Conservation (phyloP, 1,140 invertebrate species). For the Hydropsyche tenuis region DNA sequence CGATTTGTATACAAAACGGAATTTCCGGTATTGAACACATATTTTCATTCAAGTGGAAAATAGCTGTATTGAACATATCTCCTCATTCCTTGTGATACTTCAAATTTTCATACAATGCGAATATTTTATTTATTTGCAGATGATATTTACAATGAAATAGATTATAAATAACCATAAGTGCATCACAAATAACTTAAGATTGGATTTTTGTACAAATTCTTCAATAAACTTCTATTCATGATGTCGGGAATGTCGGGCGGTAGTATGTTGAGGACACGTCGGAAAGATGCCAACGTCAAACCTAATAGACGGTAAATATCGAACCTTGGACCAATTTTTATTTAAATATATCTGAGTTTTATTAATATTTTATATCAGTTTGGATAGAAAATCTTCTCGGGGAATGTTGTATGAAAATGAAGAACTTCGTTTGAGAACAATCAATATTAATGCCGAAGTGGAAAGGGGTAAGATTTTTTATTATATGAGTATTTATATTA, state of each 20-base stretch:
- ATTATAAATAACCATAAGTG: neutral
- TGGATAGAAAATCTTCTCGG: conserved; percentile 82
- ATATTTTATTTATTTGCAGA: neutral
- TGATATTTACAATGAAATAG: neutral
- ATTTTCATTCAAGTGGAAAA: neutral
- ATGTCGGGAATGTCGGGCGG: conserved; percentile 63
- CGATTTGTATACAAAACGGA: neutral
- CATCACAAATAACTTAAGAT: conserved; percentile 1
- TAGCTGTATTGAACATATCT: too few species aligned
- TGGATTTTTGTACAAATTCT: neutral
- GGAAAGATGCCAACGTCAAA: conserved; percentile 75
- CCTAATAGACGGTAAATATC: conserved; percentile 68
- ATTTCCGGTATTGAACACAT: conserved; percentile 11
- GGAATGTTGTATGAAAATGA: conserved; percentile 93
- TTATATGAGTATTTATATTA: neutral
- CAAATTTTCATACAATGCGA: too few species aligned
- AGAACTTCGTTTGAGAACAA: conserved; percentile 85
- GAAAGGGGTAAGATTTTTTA: conserved; percentile 71
- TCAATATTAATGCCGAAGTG: conserved; percentile 92
- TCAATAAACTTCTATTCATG: conserved; percentile 38
- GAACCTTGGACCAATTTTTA: neutral
- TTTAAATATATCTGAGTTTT: neutral
- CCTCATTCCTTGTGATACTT: too few species aligned
- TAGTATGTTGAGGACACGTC: conserved; percentile 71
- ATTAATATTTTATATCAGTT: conserved; percentile 58